Evolutionary conservation across 2,797 vertebrate species (phyloP).

Genomic region (Liasis olivaceus): DNA sequence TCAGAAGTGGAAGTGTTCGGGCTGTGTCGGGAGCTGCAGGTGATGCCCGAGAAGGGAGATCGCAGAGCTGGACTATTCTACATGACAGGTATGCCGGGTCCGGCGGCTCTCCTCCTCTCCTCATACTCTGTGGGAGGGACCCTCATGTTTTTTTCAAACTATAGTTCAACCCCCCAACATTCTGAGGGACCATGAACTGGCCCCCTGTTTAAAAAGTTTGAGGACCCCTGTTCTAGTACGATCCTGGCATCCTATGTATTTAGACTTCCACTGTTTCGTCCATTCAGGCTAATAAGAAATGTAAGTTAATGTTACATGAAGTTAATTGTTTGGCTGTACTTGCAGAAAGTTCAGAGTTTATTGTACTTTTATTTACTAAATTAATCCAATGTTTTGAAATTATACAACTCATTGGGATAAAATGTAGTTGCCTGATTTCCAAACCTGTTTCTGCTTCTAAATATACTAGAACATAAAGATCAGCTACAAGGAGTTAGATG

Average conservation of each 20-base stretch:
- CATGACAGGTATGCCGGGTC: no score
- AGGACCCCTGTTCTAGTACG: background rate
- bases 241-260: background rate
- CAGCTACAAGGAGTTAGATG: background rate
- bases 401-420: background rate
- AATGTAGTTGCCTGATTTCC: background rate
- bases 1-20: no score
- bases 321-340: background rate
- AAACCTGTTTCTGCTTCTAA: background rate
- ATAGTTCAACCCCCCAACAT: no score
- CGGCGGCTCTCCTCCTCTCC: no score
- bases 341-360: background rate
- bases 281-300: background rate
- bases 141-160: no score
- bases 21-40: no score
- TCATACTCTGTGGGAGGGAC: no score
- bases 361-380: background rate
- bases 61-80: no score
- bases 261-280: background rate
- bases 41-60: no score
- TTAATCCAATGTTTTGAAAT: background rate
- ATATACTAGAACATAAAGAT: background rate
- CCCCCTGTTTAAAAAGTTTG: no score
- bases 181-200: no score
- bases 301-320: background rate